Evolutionary conservation across 2,797 vertebrate species (phyloP).

Genomic region (Phoxinus dragarum): DNA sequence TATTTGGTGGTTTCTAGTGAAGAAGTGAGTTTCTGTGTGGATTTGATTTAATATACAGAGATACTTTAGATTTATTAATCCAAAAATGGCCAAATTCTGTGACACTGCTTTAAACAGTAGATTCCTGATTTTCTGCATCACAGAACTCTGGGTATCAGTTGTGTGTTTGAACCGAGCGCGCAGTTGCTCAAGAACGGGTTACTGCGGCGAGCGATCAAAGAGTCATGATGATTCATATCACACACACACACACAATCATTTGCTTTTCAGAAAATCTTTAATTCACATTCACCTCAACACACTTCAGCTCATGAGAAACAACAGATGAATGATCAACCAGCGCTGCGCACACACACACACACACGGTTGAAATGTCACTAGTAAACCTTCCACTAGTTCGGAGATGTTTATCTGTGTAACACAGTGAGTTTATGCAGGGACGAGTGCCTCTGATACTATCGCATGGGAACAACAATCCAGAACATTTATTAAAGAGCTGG

Average conservation of each 20-base stretch:
- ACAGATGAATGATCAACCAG: slow-evolving; percentile 13
- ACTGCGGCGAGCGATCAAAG: not conserved
- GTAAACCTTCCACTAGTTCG: not conserved
- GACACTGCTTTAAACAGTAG: not conserved
- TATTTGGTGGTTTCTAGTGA: not conserved
- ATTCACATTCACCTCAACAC: not conserved
- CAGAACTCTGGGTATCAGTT: not conserved
- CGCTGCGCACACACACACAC: not conserved
- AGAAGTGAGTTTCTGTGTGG: not conserved
- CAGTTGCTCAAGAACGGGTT: not conserved
- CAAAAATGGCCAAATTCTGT: not conserved
- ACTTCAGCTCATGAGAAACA: not conserved
- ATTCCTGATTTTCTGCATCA: not conserved
- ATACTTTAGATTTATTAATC: not conserved
- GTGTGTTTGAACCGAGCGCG: not conserved
- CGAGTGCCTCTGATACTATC: slow-evolving; percentile 74
- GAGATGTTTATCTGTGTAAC: slow-evolving; percentile 14
- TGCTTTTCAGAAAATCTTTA: not conserved
- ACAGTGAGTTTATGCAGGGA: slow-evolving; percentile 37
- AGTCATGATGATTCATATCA: not conserved
- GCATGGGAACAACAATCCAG: slow-evolving; percentile 51
- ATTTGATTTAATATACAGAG: not conserved
- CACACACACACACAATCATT: slow-evolving; percentile 7
- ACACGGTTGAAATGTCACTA: slow-evolving; percentile 4
- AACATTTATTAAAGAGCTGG: slow-evolving; percentile 55